A percentile compares a stretch with the other conserved stretches of the same genome.
These are phyloP conservation scores for Gryon sp. DNA, from an alignment of 1,140 invertebrate genomes.

Conservation along the genomic window DNA sequence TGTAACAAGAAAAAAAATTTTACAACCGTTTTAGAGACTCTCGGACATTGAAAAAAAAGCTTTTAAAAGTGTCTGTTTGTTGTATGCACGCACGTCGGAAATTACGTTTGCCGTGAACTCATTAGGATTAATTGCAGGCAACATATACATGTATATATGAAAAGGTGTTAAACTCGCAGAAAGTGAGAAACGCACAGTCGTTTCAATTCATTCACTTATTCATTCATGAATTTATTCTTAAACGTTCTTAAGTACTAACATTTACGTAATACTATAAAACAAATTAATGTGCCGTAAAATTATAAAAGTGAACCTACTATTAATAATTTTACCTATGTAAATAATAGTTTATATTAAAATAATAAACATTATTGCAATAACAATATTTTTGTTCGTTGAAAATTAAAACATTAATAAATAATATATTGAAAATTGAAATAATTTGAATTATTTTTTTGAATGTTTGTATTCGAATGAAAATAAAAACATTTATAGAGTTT, in stretches of 20 bases:
- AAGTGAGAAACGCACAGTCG: neutral
- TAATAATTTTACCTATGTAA: too few species aligned
- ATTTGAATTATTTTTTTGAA: too few species aligned
- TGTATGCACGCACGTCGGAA: neutral
- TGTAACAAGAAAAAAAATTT: too few species aligned
- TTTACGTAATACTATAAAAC: constrained; percentile 2
- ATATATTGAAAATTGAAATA: too few species aligned
- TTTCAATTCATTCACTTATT: constrained; percentile 12
- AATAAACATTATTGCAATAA: too few species aligned
- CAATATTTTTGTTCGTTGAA: too few species aligned
- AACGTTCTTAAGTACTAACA: neutral
- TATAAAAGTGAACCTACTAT: too few species aligned
- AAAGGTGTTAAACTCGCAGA: constrained; percentile 8
- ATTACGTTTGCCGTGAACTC: neutral
- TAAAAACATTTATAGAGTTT: neutral
- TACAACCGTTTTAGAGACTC: too few species aligned
- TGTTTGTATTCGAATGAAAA: neutral
- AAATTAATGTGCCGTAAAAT: neutral
- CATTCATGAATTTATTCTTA: constrained; percentile 4
- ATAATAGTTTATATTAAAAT: too few species aligned
- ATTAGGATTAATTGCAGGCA: constrained; percentile 15
- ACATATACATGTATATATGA: neutral
- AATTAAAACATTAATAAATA: too few species aligned
- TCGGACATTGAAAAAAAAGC: too few species aligned
- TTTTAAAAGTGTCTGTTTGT: too few species aligned